A percentile compares a stretch with the other conserved stretches of the same genome.
These are phyloP conservation scores for Diachrysia chrysitis DNA, from an alignment of 2,888 invertebrate species.

Conservation along the genomic window DNA sequence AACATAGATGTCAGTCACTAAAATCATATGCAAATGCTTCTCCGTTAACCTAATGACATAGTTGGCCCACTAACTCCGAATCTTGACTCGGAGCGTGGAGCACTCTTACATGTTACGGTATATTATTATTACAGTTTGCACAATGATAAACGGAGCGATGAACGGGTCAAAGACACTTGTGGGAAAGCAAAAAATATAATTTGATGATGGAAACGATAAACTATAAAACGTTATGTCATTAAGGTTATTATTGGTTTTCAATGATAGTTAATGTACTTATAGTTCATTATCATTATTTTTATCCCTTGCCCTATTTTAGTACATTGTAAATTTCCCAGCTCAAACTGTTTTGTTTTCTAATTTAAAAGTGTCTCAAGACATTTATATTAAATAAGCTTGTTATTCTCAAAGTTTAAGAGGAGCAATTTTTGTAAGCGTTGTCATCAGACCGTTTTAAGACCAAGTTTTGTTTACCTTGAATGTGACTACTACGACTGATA, in stretches of 20 bases:
- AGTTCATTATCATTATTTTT: neutral
- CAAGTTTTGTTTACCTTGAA: neutral
- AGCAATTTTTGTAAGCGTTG: neutral
- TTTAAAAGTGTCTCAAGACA: too few species aligned
- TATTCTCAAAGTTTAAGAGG: neutral
- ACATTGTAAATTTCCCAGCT: neutral
- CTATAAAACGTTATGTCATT: constrained; percentile 72
- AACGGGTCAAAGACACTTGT: constrained; percentile 82
- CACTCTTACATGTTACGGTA: constrained; percentile 84
- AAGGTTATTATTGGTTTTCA: constrained; percentile 51
- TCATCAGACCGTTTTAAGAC: neutral
- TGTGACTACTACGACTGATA: constrained; percentile 1
- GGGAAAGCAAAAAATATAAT: constrained; percentile 64
- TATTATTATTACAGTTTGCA: constrained; percentile 76
- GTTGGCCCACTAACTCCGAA: constrained; percentile 81
- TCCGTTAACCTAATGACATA: constrained; percentile 86
- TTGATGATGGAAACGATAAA: constrained; percentile 61
- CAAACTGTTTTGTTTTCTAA: too few species aligned
- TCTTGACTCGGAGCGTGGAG: constrained; percentile 70
- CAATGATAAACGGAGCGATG: constrained; percentile 78
- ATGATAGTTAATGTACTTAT: constrained; percentile 2
- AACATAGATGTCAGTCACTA: constrained; percentile 56
- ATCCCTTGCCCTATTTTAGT: neutral
- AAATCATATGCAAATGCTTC: constrained; percentile 76
- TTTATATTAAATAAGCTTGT: too few species aligned